Base-by-base conservation (phyloP, 2,797 vertebrate species). In the Synaphobranchus kaupii region DNA sequence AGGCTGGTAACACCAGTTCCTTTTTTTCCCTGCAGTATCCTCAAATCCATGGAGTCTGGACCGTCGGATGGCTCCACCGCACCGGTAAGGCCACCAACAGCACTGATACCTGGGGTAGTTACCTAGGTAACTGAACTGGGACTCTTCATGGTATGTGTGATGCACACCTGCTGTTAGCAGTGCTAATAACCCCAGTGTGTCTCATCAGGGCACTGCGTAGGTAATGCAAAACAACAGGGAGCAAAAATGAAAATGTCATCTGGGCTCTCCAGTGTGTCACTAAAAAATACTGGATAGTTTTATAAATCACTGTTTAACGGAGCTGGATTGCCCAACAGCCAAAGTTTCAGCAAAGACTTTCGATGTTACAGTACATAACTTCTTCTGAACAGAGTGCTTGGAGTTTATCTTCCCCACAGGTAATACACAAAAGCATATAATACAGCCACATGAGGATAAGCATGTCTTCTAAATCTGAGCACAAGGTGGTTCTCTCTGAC, bases 11-110 rank as follows among this genome's bases (percentile, higher is more conserved):
- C 39, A 56, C 9, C 0, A 15, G 83, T 39, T 0, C n/a, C 39
- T 76, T 17, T 85, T 87, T 28, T 83, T 13, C 73, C n/a, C 93
- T 87, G 73, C 95, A 99, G 98, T 91, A 99, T 99, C 92, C 96
- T 99, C 91, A 99, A 99, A 93, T 97, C 98, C 88, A 98, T 99
- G 98, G 98, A 99, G 95, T 99, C 99, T 92, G 95, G 97, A 73
- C 96, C 97, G 0, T 95, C 97, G 0, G 97, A 99, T 88, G 94
- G 94, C 92, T 95, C 96, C 88, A 93, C 97, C 90, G 94, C 94
- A 0, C 98, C 99, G 98, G 98, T 99, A 97, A 90, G 84, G 34
- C 5, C 66, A 31, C 39, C 34, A 48, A n/a, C 6, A 28, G 47
- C 0, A 60, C 9, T 56, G 52, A 22, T 22, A 15, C 22, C 54